Base-by-base conservation (phyloP, 1,140 invertebrate genomes). In the Dendroctonus ponderosae region DNA sequence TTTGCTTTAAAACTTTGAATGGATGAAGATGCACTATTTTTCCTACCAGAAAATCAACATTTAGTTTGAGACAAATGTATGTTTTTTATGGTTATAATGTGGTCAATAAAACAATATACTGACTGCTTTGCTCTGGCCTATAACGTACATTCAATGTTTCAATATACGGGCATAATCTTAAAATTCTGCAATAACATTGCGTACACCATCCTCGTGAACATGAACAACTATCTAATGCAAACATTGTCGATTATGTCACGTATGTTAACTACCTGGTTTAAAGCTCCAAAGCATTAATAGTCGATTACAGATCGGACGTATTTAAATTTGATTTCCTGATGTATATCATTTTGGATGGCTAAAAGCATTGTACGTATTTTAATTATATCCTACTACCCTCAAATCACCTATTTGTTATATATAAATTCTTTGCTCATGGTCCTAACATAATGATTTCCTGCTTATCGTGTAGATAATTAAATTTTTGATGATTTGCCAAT, bases 361-460 rank as follows among this genome's bases (percentile, higher is more conserved):
- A 12, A 11, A 58, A 58, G 53, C 53, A 15, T 56, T 59, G 46
- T 59, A 59, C 26, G 26, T 26, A 26, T 63, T 53, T 54, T 57
- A 2, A 51, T 26, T n/a, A 62, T 52, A 52, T 41, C 38, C 26
- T 26, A 26, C 26, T 62, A 62, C 62, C 6, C 12, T 41, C 26
- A 42, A 14, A 46, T 54, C 37, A 49, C n/a, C 7, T 43, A n/a
- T 44, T 15, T 5, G 4, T 54, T 44, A 26, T 26, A 26, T 26
- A 26, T 65, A 65, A 65, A 65, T 65, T 65, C 63, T 53, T 57
- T 43, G 40, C 43, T 53, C 39, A 59, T 69, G 68, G 68, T 69
- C 68, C 68, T 69, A 69, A 57, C 48, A 58, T 65, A 57, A 57
- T 65, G 52, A 11, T 57, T 57, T 9, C 54, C 8, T 39, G n/a